A percentile compares a stretch with the other conserved stretches of the same genome.
Conservation (phyloP, 2,888 invertebrate species). For the Palloptera scutellata region DNA sequence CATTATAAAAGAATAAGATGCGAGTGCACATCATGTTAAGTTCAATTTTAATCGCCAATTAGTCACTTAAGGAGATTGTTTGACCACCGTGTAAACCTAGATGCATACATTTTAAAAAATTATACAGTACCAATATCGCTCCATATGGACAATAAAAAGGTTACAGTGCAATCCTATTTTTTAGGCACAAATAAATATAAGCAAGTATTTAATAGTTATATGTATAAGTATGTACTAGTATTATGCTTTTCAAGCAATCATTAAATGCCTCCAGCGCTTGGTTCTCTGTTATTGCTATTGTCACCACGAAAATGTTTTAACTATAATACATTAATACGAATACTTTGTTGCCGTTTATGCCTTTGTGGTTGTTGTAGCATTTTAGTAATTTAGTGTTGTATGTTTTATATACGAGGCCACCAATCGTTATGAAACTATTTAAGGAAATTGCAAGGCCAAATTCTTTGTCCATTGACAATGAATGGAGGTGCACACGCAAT, state of each 20-base stretch:
- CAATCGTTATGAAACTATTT: constrained; percentile 3
- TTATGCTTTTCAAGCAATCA: too few species aligned
- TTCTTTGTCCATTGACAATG: not conserved
- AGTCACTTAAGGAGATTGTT: not conserved
- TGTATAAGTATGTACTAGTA: too few species aligned
- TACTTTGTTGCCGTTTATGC: not conserved
- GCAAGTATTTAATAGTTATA: too few species aligned
- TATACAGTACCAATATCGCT: too few species aligned
- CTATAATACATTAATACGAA: too few species aligned
- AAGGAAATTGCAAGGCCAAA: constrained; percentile 2
- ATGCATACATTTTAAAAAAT: too few species aligned
- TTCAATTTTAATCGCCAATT: not conserved
- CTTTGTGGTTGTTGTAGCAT: not conserved
- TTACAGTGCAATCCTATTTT: too few species aligned
- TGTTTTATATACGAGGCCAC: not conserved
- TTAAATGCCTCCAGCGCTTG: too few species aligned
- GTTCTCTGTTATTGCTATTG: too few species aligned
- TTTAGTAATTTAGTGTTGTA: not conserved
- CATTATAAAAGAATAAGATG: not conserved
- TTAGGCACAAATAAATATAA: too few species aligned
- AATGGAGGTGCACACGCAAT: not conserved
- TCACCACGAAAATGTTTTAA: too few species aligned
- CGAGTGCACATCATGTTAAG: not conserved
- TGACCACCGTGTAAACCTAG: not conserved
- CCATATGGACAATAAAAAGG: too few species aligned